Evolutionary conservation across 2,888 invertebrate species (phyloP).

Genomic region (Leptogaster cylindrica): DNA sequence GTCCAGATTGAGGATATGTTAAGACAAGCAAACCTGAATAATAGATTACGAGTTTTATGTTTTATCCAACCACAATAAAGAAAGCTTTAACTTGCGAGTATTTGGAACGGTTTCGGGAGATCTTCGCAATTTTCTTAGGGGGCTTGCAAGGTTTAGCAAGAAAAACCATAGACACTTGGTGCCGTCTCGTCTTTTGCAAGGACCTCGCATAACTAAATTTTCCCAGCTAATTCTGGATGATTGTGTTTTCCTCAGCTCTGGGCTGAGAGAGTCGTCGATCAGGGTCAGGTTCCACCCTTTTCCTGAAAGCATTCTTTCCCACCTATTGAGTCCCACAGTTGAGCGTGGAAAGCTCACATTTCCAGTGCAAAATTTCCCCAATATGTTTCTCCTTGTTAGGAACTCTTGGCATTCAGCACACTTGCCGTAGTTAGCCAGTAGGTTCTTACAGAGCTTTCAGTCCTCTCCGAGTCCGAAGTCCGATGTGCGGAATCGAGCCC

Average conservation of each 20-base stretch:
- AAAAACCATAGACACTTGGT: too few relatives aligned
- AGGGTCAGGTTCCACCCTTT: slow-evolving; percentile 34
- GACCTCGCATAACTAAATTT: slow-evolving; percentile 24
- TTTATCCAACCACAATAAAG: slow-evolving; percentile 29
- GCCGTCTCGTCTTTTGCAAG: neutral
- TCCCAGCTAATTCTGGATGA: neutral
- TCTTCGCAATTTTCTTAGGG: neutral
- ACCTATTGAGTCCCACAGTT: neutral
- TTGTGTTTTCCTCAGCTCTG: slow-evolving; percentile 12
- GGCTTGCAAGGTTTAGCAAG: too few relatives aligned
- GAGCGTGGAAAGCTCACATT: slow-evolving; percentile 2
- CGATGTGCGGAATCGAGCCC: neutral
- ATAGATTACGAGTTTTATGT: slow-evolving; percentile 39
- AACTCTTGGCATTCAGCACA: slow-evolving; percentile 19
- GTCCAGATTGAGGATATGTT: slow-evolving; percentile 39
- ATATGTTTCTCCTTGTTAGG: neutral
- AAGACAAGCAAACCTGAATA: slow-evolving; percentile 35
- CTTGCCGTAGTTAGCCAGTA: slow-evolving; percentile 1
- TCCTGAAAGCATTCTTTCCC: neutral
- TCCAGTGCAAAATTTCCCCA: slow-evolving; percentile 15
- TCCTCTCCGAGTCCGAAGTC: neutral
- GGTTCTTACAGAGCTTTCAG: slow-evolving; percentile 1
- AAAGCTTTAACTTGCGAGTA: slow-evolving; percentile 19
- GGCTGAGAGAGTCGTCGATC: slow-evolving; percentile 19
- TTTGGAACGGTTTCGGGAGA: neutral